These are phyloP conservation scores for Orientallactaga bullata DNA, from an alignment of 2,113 vertebrate species.

Conservation along the genomic window DNA sequence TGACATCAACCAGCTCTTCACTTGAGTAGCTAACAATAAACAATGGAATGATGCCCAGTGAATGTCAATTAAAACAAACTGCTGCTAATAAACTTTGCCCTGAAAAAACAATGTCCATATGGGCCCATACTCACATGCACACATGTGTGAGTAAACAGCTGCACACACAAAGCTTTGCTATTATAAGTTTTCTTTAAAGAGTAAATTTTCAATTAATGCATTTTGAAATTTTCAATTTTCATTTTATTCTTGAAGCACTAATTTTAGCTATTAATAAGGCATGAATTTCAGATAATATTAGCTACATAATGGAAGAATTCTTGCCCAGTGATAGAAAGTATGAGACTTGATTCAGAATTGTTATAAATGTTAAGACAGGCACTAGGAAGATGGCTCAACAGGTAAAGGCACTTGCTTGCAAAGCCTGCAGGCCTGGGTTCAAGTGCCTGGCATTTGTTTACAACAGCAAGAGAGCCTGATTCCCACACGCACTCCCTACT, in stretches of 20 bases:
- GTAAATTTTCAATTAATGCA: constrained; percentile 78
- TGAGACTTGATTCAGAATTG: background rate
- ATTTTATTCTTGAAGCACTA: background rate
- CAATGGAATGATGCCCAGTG: constrained; percentile 85
- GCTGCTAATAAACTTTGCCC: constrained; percentile 82
- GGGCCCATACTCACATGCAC: background rate
- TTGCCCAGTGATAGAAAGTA: background rate
- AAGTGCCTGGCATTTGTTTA: too few relatives aligned
- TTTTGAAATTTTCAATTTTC: constrained; percentile 26
- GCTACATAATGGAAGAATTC: background rate
- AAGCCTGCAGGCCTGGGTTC: too few relatives aligned
- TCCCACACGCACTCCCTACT: too few relatives aligned
- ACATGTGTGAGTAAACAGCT: background rate
- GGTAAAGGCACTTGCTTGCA: too few relatives aligned
- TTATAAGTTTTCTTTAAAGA: constrained; percentile 82
- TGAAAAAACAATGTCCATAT: constrained; percentile 73
- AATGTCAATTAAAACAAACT: constrained; percentile 88
- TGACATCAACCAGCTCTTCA: constrained; percentile 86
- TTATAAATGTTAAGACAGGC: constrained; percentile 29
- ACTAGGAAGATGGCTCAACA: too few relatives aligned
- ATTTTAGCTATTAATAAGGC: background rate
- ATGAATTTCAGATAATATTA: background rate
- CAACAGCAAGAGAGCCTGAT: too few relatives aligned
- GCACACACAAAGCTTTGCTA: constrained; percentile 69
- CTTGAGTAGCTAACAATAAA: constrained; percentile 87